Percentiles rank a stretch among this genome's conserved stretches.
Evolutionary conservation across 1,140 invertebrate genomes (phyloP).

Genomic region (Dreissena polymorpha): DNA sequence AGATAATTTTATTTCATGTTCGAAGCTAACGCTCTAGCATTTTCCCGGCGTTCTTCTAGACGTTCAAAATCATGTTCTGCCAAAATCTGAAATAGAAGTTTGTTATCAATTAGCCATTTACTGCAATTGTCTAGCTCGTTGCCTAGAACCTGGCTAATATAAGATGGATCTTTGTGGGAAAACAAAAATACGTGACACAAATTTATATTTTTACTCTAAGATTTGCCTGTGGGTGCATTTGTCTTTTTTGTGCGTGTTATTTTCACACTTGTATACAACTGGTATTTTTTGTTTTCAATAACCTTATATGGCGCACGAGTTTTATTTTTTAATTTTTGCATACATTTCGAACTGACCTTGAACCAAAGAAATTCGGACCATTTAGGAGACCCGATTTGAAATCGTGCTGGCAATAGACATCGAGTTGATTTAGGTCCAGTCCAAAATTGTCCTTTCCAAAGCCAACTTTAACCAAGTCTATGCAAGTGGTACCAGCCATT

Average conservation of each 20-base stretch:
- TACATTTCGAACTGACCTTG: conserved; percentile 31
- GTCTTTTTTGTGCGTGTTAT: no score
- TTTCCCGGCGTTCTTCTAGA: background rate
- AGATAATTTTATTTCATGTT: no score
- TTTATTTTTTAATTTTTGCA: background rate
- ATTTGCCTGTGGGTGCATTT: no score
- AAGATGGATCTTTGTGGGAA: no score
- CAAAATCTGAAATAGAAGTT: conserved; percentile 32
- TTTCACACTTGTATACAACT: background rate
- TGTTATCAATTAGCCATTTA: no score
- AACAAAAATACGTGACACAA: no score
- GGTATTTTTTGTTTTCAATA: background rate
- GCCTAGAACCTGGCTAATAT: no score
- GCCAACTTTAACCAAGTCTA: background rate
- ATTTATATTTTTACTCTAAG: background rate
- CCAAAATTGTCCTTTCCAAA: conserved; percentile 33
- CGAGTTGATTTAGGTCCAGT: conserved; percentile 36
- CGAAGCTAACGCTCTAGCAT: background rate
- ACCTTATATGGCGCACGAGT: background rate
- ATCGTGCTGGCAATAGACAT: conserved; percentile 23
- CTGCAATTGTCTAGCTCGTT: no score
- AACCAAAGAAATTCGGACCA: conserved; percentile 34
- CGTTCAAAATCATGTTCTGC: conserved; percentile 25
- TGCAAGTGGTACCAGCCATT: conserved; percentile 35
- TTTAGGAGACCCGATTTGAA: conserved; percentile 28